Conservation (phyloP, 2,113 vertebrate genomes). For the Crotalus viridis region DNA sequence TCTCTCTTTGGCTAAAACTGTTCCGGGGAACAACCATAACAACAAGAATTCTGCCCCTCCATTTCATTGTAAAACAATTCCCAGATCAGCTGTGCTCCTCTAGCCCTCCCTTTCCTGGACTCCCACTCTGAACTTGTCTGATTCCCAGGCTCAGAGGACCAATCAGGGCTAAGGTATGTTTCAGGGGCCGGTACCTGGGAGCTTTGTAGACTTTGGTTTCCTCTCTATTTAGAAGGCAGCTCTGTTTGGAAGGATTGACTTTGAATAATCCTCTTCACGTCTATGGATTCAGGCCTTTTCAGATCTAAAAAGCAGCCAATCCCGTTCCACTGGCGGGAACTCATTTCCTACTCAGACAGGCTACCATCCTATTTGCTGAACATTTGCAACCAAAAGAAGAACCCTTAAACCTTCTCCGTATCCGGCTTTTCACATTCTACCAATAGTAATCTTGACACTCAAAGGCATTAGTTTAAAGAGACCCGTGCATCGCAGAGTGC, state of each 20-base stretch:
- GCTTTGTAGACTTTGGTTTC: neutral
- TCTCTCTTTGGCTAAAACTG: neutral
- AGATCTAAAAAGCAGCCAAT: neutral
- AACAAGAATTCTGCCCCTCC: neutral
- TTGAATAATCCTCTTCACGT: neutral
- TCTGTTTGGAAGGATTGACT: neutral
- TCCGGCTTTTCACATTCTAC: neutral
- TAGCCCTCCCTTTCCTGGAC: neutral
- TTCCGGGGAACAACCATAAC: neutral
- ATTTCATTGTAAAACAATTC: neutral
- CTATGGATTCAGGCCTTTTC: neutral
- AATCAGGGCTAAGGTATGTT: neutral
- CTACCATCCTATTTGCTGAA: neutral
- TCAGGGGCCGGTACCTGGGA: neutral
- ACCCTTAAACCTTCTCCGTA: accelerated
- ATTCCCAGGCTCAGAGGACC: constrained; percentile 17
- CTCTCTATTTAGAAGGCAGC: neutral
- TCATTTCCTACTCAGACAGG: neutral
- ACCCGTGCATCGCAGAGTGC: neutral
- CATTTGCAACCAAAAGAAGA: neutral
- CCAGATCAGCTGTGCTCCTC: neutral
- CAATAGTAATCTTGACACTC: neutral
- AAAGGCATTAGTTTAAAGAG: neutral
- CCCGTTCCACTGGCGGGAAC: neutral
- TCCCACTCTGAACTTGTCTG: neutral